A percentile compares a stretch with the other conserved stretches of the same genome.
phyloP scores from a whole-genome alignment of 1,140 invertebrate species.

The Scylla paramamosain region DNA sequence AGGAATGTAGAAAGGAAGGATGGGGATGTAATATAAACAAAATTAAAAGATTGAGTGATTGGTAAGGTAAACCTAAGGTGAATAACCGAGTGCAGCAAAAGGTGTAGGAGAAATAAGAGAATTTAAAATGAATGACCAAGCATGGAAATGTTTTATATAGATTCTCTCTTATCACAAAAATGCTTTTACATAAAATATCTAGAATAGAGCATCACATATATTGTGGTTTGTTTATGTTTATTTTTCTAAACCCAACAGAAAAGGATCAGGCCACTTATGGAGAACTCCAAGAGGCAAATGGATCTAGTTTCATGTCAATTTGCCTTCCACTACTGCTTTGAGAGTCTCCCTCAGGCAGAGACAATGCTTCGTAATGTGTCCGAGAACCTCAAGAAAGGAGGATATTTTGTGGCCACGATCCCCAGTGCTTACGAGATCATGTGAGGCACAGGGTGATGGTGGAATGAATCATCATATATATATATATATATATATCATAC shows the following conservation, averaged over 20 bases:
- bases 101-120: too few species aligned
- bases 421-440: slow-evolving; percentile 96
- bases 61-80: not conserved
- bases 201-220: too few species aligned
- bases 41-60: not conserved
- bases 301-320: slow-evolving; percentile 98
- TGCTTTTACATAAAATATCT: too few species aligned
- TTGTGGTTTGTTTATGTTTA: too few species aligned
- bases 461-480: not conserved
- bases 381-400: slow-evolving; percentile 92
- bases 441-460: slow-evolving; percentile 81
- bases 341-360: slow-evolving; percentile 93
- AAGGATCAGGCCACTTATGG: slow-evolving; percentile 86
- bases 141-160: too few species aligned
- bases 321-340: slow-evolving; percentile 98
- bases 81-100: too few species aligned
- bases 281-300: slow-evolving; percentile 88
- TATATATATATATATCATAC: not conserved
- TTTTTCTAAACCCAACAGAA: slow-evolving; percentile 80
- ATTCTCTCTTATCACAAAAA: too few species aligned
- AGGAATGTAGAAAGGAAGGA: not conserved
- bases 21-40: not conserved
- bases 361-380: slow-evolving; percentile 96
- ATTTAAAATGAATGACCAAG: too few species aligned
- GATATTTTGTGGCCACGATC: slow-evolving; percentile 98